Conservation (phyloP, 1,140 invertebrate genomes). For the Drosophila orena region DNA sequence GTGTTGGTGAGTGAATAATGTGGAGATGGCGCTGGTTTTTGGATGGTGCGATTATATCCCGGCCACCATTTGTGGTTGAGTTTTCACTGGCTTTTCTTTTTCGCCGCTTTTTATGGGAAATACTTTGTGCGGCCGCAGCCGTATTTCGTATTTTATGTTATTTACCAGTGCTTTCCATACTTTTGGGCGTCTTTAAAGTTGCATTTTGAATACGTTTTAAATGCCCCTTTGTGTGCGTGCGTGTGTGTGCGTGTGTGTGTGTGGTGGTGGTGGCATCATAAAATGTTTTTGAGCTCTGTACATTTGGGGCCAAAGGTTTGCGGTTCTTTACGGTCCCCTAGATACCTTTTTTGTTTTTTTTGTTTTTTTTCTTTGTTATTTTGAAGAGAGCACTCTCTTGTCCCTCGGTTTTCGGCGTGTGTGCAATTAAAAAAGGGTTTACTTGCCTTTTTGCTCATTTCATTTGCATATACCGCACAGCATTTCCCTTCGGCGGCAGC, state of each 20-base stretch:
- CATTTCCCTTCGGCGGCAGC: conserved; percentile 19
- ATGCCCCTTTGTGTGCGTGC: conserved; percentile 50
- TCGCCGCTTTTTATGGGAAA: conserved; percentile 43
- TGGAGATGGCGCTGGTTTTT: not conserved
- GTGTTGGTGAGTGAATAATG: not conserved
- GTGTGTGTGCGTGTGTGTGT: conserved; percentile 5
- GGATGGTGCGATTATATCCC: conserved; percentile 37
- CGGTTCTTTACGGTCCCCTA: conserved; percentile 44
- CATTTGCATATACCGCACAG: conserved; percentile 62
- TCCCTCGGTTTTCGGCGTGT: conserved; percentile 31
- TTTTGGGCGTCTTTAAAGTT: conserved; percentile 76
- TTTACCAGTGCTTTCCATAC: conserved; percentile 74
- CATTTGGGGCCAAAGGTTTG: conserved; percentile 20
- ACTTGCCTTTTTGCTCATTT: conserved; percentile 52
- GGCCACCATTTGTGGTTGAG: conserved; percentile 66
- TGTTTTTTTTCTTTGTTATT: not conserved
- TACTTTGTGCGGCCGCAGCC: conserved; percentile 21
- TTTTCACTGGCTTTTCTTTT: conserved; percentile 54
- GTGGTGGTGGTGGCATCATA: conserved; percentile 23
- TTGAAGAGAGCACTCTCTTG: too few relatives aligned
- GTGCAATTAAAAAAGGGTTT: conserved; percentile 70
- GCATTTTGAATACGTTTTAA: conserved; percentile 78
- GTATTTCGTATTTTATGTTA: conserved; percentile 54
- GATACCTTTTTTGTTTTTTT: conserved; percentile 32
- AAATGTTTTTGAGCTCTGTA: conserved; percentile 38